Conservation (phyloP, 2,888 invertebrate genomes). For the Aspidapion aeneum region DNA sequence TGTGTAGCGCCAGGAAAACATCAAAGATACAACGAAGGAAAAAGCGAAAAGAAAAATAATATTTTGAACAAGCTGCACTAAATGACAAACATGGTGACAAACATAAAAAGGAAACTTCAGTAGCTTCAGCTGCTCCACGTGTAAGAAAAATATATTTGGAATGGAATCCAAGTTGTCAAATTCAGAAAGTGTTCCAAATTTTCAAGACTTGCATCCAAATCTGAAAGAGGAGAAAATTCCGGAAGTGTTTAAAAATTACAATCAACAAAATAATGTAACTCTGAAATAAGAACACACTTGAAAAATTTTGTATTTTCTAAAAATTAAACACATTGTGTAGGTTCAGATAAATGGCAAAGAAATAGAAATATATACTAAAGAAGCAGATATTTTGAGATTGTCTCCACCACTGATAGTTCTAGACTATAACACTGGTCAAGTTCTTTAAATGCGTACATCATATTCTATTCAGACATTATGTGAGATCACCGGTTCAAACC, state of each 20-base stretch:
- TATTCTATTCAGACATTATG: slow-evolving; percentile 73
- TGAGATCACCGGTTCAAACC: slow-evolving; percentile 77
- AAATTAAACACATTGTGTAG: too few species aligned
- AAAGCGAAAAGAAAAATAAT: slow-evolving; percentile 9
- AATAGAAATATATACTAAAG: too few species aligned
- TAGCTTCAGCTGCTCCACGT: too few species aligned
- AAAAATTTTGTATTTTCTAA: too few species aligned
- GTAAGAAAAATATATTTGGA: not conserved
- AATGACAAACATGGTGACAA: not conserved
- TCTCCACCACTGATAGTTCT: slow-evolving; percentile 75
- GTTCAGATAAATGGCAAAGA: too few species aligned
- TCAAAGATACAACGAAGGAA: slow-evolving; percentile 55
- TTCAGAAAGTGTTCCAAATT: slow-evolving; percentile 19
- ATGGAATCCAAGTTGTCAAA: slow-evolving; percentile 19
- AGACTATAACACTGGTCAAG: slow-evolving; percentile 73
- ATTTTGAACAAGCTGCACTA: not conserved
- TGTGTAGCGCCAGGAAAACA: slow-evolving; percentile 85
- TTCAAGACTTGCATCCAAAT: too few species aligned
- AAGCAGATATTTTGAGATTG: slow-evolving; percentile 82
- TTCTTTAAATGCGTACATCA: slow-evolving; percentile 71
- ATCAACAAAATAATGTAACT: too few species aligned
- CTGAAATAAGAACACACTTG: too few species aligned
- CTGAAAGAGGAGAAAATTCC: too few species aligned
- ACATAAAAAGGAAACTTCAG: not conserved
- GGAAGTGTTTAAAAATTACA: too few species aligned